Percentiles rank a stretch among this genome's conserved stretches.
Conservation (phyloP, 2,113 vertebrate species). For the Rhodinocichla rosea region DNA sequence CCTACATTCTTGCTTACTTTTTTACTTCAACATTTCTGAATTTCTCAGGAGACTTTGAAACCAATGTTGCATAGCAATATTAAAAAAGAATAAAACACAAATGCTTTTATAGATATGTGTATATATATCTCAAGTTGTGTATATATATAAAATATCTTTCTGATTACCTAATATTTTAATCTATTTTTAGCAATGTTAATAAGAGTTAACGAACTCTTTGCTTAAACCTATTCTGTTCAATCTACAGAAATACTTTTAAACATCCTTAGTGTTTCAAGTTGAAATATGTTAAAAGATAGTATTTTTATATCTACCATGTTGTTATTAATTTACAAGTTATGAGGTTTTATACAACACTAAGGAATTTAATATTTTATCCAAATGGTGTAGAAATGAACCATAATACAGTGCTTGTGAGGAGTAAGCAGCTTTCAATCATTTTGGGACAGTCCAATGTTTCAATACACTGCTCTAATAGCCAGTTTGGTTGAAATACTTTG, state of each 20-base stretch:
- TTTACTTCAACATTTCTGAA: not conserved
- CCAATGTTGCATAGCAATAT: not conserved
- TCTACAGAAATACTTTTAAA: not conserved
- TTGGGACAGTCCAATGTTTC: not conserved
- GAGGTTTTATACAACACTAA: not conserved
- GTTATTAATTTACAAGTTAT: not conserved
- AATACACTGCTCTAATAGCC: fast-evolving
- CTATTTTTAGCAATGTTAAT: not conserved
- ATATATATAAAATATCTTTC: not conserved
- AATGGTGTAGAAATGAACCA: not conserved
- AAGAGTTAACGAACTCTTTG: not conserved
- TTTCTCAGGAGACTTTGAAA: not conserved
- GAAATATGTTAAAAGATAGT: not conserved
- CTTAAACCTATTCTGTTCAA: not conserved
- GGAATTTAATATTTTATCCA: not conserved
- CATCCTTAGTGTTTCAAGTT: not conserved
- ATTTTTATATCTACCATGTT: not conserved
- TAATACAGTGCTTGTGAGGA: not conserved
- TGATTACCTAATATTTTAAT: not conserved
- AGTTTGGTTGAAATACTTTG: not conserved
- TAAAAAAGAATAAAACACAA: not conserved
- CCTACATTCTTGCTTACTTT: not conserved
- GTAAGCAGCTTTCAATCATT: not conserved
- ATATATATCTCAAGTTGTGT: not conserved
- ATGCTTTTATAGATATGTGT: not conserved